Conservation (phyloP, 2,797 vertebrate genomes). For the Champsocephalus esox region DNA sequence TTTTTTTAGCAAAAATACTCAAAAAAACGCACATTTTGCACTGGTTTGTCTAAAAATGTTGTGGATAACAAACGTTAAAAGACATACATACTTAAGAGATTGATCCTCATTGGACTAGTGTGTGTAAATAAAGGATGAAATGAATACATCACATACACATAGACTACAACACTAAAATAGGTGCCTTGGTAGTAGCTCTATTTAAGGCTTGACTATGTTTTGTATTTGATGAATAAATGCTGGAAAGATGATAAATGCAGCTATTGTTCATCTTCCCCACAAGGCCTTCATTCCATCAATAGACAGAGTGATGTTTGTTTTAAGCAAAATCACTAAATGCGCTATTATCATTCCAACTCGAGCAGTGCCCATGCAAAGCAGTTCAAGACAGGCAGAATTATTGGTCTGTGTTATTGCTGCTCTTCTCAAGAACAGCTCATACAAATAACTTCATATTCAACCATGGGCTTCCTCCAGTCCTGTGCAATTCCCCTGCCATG, state of each 20-base stretch:
- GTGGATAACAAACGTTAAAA: neutral
- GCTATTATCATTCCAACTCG: neutral
- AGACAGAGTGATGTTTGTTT: neutral
- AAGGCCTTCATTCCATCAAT: conserved; percentile 5
- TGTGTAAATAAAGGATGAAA: neutral
- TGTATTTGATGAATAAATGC: conserved; percentile 10
- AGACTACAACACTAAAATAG: neutral
- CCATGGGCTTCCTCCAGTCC: no score
- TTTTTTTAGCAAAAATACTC: neutral
- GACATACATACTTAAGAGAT: neutral
- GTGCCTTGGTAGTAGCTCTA: neutral
- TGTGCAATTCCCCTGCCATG: no score
- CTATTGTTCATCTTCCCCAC: neutral
- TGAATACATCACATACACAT: neutral
- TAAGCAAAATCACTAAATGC: conserved; percentile 9
- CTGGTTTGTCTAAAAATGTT: neutral
- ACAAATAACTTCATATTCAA: no score
- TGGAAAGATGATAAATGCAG: conserved; percentile 1
- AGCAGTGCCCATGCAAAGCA: no score
- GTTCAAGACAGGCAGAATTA: no score
- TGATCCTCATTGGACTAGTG: neutral
- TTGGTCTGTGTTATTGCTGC: no score
- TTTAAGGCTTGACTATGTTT: neutral
- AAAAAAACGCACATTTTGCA: neutral
- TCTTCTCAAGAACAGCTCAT: no score